Evolutionary conservation across 1,140 invertebrate species (phyloP).

Genomic region (Phthorimaea operculella): DNA sequence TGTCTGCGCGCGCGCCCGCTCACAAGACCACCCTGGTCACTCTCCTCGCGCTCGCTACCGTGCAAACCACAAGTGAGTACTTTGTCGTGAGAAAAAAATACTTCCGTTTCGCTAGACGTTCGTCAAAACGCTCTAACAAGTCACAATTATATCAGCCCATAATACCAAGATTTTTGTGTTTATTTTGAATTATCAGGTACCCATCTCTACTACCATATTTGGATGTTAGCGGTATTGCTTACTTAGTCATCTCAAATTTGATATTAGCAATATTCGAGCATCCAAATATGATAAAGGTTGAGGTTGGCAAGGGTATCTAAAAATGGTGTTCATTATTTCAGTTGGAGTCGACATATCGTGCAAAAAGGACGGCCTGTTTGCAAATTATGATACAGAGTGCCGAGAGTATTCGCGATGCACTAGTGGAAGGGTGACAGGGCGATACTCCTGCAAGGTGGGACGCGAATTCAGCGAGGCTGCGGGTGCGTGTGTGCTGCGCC

Average conservation of each 20-base stretch:
- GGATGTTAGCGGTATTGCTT: background rate
- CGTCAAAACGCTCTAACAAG: too few relatives aligned
- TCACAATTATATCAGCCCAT: too few relatives aligned
- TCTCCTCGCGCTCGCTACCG: conserved; percentile 25
- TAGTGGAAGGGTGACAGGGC: conserved; percentile 29
- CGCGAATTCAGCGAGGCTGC: conserved; percentile 50
- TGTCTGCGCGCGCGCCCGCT: conserved; percentile 51
- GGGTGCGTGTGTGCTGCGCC: conserved; percentile 46
- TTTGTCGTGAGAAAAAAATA: background rate
- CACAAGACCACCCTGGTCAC: conserved; percentile 37
- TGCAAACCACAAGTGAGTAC: conserved; percentile 28
- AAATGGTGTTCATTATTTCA: background rate
- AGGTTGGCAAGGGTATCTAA: background rate
- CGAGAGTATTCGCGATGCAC: conserved; percentile 47
- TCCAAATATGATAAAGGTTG: conserved; percentile 3
- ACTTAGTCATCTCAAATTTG: background rate
- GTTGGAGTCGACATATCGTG: conserved; percentile 34
- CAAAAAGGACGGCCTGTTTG: conserved; percentile 43
- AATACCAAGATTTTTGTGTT: background rate
- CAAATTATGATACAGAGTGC: conserved; percentile 50
- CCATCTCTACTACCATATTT: background rate
- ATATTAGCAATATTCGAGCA: background rate
- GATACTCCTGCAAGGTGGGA: conserved; percentile 44
- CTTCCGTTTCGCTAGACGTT: background rate
- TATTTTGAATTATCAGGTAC: background rate